Conservation (phyloP, 2,113 vertebrate genomes). For the Erpornis zantholeuca region DNA sequence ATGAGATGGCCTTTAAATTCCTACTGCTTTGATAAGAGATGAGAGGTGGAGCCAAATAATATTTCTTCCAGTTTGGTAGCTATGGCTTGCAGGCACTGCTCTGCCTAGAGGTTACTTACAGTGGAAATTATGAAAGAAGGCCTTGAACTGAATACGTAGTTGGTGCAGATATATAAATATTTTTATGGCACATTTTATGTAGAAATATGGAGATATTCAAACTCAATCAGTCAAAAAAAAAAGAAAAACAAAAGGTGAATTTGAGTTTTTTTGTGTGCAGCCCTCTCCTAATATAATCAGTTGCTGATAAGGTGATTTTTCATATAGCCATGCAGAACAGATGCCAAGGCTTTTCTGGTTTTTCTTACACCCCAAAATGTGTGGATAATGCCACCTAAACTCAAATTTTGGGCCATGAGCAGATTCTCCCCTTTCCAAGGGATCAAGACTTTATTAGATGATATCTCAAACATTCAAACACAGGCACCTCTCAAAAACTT, state of each 20-base stretch:
- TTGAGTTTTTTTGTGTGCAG: neutral
- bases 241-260: neutral
- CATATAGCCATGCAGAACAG: neutral
- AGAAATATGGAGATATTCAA: neutral
- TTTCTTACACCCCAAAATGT: neutral
- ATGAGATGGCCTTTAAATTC: slow-evolving; percentile 33
- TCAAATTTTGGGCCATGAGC: neutral
- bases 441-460: neutral
- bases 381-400: neutral
- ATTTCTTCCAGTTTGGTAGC: neutral
- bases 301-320: neutral
- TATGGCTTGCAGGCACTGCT: neutral
- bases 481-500: neutral
- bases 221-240: neutral
- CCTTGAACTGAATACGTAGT: neutral
- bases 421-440: neutral
- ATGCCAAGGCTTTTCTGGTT: neutral
- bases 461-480: neutral
- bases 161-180: neutral
- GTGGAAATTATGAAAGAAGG: neutral
- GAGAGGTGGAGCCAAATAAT: neutral
- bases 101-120: neutral
- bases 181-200: neutral
- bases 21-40: slow-evolving; percentile 6
- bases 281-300: neutral